Conservation (phyloP, 2,888 invertebrate genomes). For the Eilema depressum region DNA sequence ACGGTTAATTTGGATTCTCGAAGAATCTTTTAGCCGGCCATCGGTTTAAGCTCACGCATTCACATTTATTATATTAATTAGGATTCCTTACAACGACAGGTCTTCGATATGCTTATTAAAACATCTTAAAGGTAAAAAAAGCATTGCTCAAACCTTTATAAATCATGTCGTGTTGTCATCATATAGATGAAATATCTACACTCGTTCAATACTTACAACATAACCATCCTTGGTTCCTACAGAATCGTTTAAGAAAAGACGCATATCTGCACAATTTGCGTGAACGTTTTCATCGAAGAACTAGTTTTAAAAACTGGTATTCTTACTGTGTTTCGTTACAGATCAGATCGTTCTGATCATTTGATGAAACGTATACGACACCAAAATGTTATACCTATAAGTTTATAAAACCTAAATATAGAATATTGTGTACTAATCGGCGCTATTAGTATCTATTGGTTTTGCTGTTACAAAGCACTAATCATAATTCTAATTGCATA, state of each 20-base stretch:
- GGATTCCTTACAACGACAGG: not conserved
- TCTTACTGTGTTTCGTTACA: not conserved
- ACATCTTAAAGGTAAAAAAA: not conserved
- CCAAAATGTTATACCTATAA: not conserved
- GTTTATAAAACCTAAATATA: not conserved
- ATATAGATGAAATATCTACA: not conserved
- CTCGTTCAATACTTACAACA: not conserved
- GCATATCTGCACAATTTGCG: not conserved
- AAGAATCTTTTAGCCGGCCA: too few relatives aligned
- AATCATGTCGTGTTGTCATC: not conserved
- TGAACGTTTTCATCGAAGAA: not conserved
- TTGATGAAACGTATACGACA: slow-evolving; percentile 5
- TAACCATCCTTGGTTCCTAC: not conserved
- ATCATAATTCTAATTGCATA: not conserved
- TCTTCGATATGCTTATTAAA: not conserved
- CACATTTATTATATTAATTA: not conserved
- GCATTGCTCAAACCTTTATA: not conserved
- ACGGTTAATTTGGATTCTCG: too few relatives aligned
- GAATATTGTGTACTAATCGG: not conserved
- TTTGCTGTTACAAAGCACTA: not conserved
- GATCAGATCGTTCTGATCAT: too few relatives aligned
- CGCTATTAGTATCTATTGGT: not conserved
- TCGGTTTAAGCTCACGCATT: not conserved
- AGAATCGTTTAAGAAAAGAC: not conserved
- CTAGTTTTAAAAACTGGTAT: slow-evolving; percentile 9